Evolutionary conservation across 2,797 vertebrate species (phyloP), one percentile per base, ranked within the genome.

Genomic region (Phyllotis vaccarum): DNA sequence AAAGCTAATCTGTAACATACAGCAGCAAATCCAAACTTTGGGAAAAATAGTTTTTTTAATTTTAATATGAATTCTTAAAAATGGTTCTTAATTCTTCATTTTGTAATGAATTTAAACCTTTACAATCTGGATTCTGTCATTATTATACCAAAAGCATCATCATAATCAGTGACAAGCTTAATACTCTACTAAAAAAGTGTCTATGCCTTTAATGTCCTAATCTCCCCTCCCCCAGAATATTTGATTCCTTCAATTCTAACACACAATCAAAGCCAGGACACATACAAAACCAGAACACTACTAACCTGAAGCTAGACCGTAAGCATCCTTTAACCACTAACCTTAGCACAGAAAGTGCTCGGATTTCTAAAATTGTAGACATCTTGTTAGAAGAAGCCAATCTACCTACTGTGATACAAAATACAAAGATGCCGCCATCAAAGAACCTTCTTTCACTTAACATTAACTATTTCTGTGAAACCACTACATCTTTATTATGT

Each of bases 401-500:
- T 62, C 37, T 75, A 22, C 12, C n/a, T 92, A 46, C 34, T 86
- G 31, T 88, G 86, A 88, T 72, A 34, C 24, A 6, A 81, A 80
- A 64, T 60, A 79, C n/a, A 80, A 86, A 2, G 19, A 62, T 52
- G 88, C 3, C 16, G 76, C 87, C 68, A 56, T 37, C 27, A 66
- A 62, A 49, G 34, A 24, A 13, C 92, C n/a, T 74, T 60, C n/a
- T 62, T 75, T 74, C 31, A 68, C 58, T 83, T 86, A 89, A 54
- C 62, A 83, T 58, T 64, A 54, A 74, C 79, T 90, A 72, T 60
- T 93, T 83, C 60, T 94, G 40, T 83, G 89, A 90, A 86, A 60
- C 24, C 29, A 72, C 10, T 52, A 21, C 52, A 75, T 72, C 40
- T 6, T 86, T 86, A 74, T 54, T 87, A 76, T 49, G 31, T 34